These are phyloP conservation scores for Entomobrya multifasciata DNA, from an alignment of 2,888 invertebrate genomes.

Conservation along the genomic window DNA sequence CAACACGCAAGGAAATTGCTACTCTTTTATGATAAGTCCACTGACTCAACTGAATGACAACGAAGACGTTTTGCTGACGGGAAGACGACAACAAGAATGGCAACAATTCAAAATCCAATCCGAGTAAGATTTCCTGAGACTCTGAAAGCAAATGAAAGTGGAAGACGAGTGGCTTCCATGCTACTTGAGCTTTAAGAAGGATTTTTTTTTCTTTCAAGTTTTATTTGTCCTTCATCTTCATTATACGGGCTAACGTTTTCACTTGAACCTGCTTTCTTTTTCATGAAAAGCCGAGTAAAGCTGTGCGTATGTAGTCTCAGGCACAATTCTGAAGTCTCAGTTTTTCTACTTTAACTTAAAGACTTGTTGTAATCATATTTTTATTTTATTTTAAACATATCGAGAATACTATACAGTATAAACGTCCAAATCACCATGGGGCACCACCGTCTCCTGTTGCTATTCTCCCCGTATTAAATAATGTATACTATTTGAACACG, in stretches of 20 bases:
- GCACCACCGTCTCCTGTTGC: too few species aligned
- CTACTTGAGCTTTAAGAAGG: not conserved
- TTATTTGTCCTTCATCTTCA: conserved; percentile 16
- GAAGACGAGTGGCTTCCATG: conserved; percentile 20
- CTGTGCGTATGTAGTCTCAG: too few species aligned
- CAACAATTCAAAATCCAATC: conserved; percentile 31
- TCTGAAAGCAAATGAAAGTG: conserved; percentile 40
- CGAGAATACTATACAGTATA: too few species aligned
- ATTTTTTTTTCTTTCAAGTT: conserved; percentile 28
- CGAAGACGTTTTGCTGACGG: not conserved
- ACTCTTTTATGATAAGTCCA: not conserved
- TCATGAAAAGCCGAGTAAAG: too few species aligned
- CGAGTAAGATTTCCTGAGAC: conserved; percentile 28
- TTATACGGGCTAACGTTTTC: not conserved
- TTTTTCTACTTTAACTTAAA: too few species aligned
- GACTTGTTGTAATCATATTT: too few species aligned
- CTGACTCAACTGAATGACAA: not conserved
- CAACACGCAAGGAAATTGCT: conserved; percentile 1
- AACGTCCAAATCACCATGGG: too few species aligned
- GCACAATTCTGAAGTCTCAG: too few species aligned
- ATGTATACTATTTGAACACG: too few species aligned
- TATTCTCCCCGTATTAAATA: too few species aligned
- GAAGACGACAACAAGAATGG: not conserved
- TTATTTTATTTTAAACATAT: too few species aligned
- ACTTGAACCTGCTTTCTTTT: too few species aligned